Evolutionary conservation across 2,797 vertebrate genomes (phyloP).

Genomic region (Brachyalestes nurse): DNA sequence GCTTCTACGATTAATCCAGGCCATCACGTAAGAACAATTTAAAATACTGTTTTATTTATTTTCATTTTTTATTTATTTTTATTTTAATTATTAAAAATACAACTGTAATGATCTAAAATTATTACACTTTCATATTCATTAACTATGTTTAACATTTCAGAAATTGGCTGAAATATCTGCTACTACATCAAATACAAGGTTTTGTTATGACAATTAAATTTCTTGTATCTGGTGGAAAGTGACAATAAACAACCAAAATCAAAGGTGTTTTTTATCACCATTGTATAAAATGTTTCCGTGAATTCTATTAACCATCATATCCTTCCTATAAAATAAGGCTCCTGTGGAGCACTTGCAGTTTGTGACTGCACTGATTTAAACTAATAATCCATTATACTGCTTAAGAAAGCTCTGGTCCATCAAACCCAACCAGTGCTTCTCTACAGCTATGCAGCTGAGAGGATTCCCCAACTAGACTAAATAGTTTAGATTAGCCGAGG

Average conservation of each 20-base stretch:
- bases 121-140: too few relatives aligned
- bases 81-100: too few relatives aligned
- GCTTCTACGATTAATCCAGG: constrained; percentile 50
- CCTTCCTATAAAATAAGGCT: neutral
- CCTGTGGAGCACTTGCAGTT: neutral
- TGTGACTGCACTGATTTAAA: neutral
- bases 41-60: neutral
- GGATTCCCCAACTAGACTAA: constrained; percentile 60
- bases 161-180: too few relatives aligned
- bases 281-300: too few relatives aligned
- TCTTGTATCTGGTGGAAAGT: too few relatives aligned
- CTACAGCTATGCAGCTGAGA: constrained; percentile 38
- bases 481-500: constrained; percentile 65
- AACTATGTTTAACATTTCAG: too few relatives aligned
- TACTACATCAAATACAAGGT: too few relatives aligned
- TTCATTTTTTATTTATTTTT: neutral
- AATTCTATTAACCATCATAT: neutral
- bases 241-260: neutral
- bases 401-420: constrained; percentile 13
- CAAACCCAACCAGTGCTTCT: constrained; percentile 1
- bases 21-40: neutral
- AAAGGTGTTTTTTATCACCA: neutral
- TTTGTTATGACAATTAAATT: too few relatives aligned
- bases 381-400: constrained; percentile 14
- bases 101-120: too few relatives aligned